These are phyloP conservation scores for Tragopan temminckii DNA, from an alignment of 2,797 vertebrate species.

Conservation along the genomic window DNA sequence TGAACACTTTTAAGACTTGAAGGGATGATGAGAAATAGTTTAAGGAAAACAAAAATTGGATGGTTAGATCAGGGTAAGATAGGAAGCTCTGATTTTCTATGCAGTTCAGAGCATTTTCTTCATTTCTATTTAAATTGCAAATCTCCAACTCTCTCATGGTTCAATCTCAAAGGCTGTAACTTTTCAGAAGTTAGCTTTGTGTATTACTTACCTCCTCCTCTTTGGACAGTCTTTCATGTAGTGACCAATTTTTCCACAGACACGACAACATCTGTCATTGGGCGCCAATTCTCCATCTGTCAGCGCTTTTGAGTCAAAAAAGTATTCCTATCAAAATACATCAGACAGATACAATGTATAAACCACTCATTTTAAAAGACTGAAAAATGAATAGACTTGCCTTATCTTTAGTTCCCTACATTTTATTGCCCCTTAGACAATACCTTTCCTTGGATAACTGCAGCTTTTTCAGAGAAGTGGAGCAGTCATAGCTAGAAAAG, in stretches of 20 bases:
- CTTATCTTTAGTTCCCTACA: background rate
- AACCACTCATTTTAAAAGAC: conserved; percentile 9
- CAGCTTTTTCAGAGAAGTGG: background rate
- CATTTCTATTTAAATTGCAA: background rate
- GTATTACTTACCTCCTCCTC: conserved; percentile 90
- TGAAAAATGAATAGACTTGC: background rate
- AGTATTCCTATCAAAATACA: conserved; percentile 89
- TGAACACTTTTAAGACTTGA: background rate
- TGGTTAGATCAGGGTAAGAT: background rate
- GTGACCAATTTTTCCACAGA: conserved; percentile 98
- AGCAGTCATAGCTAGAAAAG: background rate
- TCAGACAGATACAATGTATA: background rate
- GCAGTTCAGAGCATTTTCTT: background rate
- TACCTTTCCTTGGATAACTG: background rate
- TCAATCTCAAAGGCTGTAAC: background rate
- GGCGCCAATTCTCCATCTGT: conserved; percentile 97
- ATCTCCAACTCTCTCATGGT: background rate
- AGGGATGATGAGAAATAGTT: background rate
- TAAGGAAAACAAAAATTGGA: background rate
- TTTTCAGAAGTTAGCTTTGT: background rate
- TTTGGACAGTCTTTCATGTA: conserved; percentile 99
- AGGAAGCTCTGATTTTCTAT: background rate
- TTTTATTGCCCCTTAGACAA: background rate
- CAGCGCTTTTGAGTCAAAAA: conserved; percentile 97
- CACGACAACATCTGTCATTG: conserved; percentile 96